phyloP scores from a whole-genome alignment of 2,888 invertebrate species.

The Pasiphila rectangulata region DNA sequence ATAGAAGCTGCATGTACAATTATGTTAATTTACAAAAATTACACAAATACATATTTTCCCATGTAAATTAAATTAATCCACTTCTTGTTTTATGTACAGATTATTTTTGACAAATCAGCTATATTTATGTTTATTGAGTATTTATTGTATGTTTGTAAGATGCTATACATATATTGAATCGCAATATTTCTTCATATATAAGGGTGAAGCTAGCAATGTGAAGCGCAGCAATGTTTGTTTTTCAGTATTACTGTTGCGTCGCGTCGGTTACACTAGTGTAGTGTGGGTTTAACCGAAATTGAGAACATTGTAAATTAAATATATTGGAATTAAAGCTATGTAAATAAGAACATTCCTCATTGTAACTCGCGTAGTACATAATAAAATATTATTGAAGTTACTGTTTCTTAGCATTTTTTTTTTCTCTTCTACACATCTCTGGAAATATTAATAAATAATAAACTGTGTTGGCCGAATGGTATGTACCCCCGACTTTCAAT shows the following conservation, averaged over 20 bases:
- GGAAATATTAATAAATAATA: no score
- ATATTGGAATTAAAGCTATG: slow-evolving; percentile 71
- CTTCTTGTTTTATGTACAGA: slow-evolving; percentile 51
- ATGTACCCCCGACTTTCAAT: no score
- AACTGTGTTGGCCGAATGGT: no score
- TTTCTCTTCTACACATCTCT: no score
- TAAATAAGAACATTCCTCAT: slow-evolving; percentile 82
- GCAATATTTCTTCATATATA: slow-evolving; percentile 25
- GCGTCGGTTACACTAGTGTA: slow-evolving; percentile 41
- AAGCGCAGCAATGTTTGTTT: slow-evolving; percentile 44
- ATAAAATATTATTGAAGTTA: slow-evolving; percentile 81
- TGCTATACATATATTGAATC: slow-evolving; percentile 44
- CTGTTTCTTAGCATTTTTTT: slow-evolving; percentile 58
- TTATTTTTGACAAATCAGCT: slow-evolving; percentile 41
- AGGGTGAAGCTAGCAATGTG: slow-evolving; percentile 27
- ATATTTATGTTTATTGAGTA: slow-evolving; percentile 40
- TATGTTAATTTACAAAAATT: slow-evolving; percentile 38
- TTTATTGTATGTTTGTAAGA: slow-evolving; percentile 43
- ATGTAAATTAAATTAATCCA: slow-evolving; percentile 32
- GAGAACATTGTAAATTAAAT: slow-evolving; percentile 43
- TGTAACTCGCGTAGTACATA: slow-evolving; percentile 80
- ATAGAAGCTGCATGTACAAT: slow-evolving; percentile 60
- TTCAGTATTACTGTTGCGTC: slow-evolving; percentile 67
- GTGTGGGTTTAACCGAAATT: slow-evolving; percentile 33
- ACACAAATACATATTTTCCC: slow-evolving; percentile 27